Percentiles rank a stretch among this genome's conserved stretches.
These are phyloP conservation scores for Melanaphis sacchari DNA, from an alignment of 1,140 invertebrate species.

Conservation along the genomic window DNA sequence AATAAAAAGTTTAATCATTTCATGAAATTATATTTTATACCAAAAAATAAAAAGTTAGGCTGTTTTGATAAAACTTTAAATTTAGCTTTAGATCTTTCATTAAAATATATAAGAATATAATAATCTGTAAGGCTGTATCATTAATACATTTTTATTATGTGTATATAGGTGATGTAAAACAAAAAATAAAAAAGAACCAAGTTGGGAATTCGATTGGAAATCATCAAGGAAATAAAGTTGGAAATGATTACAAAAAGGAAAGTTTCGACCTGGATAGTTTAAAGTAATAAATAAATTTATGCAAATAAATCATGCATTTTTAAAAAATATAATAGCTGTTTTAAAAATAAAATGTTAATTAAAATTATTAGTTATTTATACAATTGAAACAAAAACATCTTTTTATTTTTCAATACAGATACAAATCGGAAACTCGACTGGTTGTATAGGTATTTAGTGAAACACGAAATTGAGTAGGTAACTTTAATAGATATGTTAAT, in stretches of 20 bases:
- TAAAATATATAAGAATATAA: neutral
- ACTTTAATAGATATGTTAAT: neutral
- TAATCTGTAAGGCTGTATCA: neutral
- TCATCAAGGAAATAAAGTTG: conserved; percentile 41
- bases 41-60: neutral
- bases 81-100: neutral
- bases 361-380: neutral
- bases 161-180: conserved; percentile 23
- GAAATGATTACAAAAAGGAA: conserved; percentile 47
- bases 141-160: neutral
- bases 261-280: conserved; percentile 36
- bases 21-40: neutral
- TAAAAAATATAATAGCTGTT: neutral
- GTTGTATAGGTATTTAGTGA: neutral
- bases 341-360: neutral
- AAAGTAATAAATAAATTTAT: conserved; percentile 38
- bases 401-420: neutral
- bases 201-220: conserved; percentile 46
- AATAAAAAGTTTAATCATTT: neutral
- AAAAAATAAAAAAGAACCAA: conserved; percentile 26
- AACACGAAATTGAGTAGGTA: no score
- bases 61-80: neutral
- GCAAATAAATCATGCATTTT: neutral
- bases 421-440: neutral
- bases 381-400: neutral